phyloP scores from a whole-genome alignment of 2,113 vertebrate genomes.

The Cephalopterus ornatus region DNA sequence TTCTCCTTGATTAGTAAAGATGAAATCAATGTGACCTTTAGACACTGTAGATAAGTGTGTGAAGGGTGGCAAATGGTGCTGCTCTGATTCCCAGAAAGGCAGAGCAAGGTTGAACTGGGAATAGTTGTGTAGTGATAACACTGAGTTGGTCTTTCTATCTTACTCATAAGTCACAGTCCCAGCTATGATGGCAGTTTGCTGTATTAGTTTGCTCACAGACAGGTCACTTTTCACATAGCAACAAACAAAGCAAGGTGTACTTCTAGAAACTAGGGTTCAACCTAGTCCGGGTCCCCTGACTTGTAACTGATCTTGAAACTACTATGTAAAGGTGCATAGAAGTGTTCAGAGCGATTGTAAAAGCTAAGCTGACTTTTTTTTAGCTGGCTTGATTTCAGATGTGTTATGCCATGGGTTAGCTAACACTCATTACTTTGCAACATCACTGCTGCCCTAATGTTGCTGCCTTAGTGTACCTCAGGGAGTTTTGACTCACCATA shows the following conservation, averaged over 20 bases:
- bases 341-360: not conserved
- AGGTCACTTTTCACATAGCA: not conserved
- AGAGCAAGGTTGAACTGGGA: not conserved
- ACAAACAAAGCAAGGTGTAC: not conserved
- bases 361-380: not conserved
- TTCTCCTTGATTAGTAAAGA: not conserved
- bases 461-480: not conserved
- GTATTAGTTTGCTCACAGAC: not conserved
- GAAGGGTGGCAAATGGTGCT: rapidly evolving
- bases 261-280: not conserved
- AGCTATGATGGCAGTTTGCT: not conserved
- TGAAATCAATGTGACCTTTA: not conserved
- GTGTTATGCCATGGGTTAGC: not conserved
- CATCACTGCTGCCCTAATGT: not conserved
- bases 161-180: rapidly evolving
- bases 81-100: not conserved
- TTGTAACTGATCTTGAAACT: not conserved
- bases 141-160: not conserved
- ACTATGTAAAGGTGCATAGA: not conserved
- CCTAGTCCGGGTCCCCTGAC: not conserved
- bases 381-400: not conserved
- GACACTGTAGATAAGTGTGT: not conserved
- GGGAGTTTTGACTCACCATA: not conserved
- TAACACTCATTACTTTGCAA: not conserved
- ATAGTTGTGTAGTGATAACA: not conserved